Conservation (phyloP, 2,888 invertebrate species). For the Drosophila nr. perissopoda region DNA sequence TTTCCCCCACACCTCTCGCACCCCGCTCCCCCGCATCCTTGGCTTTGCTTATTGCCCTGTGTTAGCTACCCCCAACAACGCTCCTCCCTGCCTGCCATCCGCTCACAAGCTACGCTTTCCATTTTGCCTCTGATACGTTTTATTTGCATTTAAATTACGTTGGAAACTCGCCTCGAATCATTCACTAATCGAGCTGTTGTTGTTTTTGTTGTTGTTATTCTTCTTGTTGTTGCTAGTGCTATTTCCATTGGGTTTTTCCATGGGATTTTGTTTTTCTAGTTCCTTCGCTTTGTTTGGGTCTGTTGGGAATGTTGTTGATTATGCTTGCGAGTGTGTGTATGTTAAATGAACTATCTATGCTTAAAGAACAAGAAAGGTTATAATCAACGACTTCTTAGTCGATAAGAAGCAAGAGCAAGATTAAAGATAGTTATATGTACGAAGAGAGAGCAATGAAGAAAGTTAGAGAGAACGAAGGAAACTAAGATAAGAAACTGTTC, state of each 20-base stretch:
- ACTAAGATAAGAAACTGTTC: not conserved
- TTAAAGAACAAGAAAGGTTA: not conserved
- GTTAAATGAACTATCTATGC: slow-evolving; percentile 14
- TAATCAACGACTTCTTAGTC: not conserved
- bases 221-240: slow-evolving; percentile 32
- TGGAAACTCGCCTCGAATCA: slow-evolving; percentile 53
- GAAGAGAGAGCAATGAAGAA: not conserved
- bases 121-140: slow-evolving; percentile 62
- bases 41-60: not conserved
- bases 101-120: slow-evolving; percentile 37
- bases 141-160: slow-evolving; percentile 78
- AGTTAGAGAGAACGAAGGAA: not conserved
- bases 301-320: slow-evolving; percentile 32
- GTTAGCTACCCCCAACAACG: slow-evolving; percentile 6
- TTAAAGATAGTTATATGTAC: not conserved
- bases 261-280: slow-evolving; percentile 25
- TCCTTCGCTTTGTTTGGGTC: slow-evolving; percentile 34
- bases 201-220: slow-evolving; percentile 36
- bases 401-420: not conserved
- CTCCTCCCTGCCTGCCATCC: not conserved
- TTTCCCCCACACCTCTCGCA: slow-evolving; percentile 39
- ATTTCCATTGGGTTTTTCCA: slow-evolving; percentile 43
- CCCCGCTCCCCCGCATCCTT: slow-evolving; percentile 6
- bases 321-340: slow-evolving; percentile 11
- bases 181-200: slow-evolving; percentile 42